Evolutionary conservation across 2,888 invertebrate genomes (phyloP), one percentile per base, ranked within the genome.

Genomic region (Hypselothyrea guttata): DNA sequence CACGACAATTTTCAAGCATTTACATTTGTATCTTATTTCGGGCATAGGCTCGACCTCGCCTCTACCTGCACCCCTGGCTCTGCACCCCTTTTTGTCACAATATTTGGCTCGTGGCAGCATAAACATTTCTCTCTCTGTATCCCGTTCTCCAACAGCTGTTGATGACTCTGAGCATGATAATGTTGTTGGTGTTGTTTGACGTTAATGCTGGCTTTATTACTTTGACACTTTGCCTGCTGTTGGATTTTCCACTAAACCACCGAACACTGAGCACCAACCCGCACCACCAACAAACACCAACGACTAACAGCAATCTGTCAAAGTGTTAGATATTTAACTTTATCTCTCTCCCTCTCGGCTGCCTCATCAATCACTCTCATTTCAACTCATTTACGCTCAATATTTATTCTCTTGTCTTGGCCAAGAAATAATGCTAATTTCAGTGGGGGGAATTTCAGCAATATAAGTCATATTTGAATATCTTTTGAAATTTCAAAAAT

Each of bases 291-390:
- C 33, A 51, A 9, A 1, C 37, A 12, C 34, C 7, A 34, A 34
- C 53, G 8, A 55, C 30, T 35, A 47, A 18, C 12, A 37, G 71
- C 71, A 75, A 86, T 87, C 86, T 83, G 86, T 86, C 84, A 84
- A 83, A 83, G 70, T 83, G 78, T 70, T 72, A 58, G 58, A 58
- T 55, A 57, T 30, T 37, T 47, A 56, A 57, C 65, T 67, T 61
- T 66, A 67, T 70, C 49, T 53, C 61, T 65, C 8, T 41, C 18
- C 3, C 12, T 7, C 51, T 45, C n/a, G n/a, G 64, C 46, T 58
- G 70, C 55, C 70, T 86, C 83, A 86, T 86, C 86, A 86, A 86
- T 86, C 86, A 86, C 86, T 81, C 82, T 75, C 77, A 79, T 70
- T 71, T 69, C 54, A 63, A 60, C 71, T 64, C 53, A 57, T 64